Conservation (phyloP, 2,888 invertebrate species). For the Cylindroiulus punctatus region DNA sequence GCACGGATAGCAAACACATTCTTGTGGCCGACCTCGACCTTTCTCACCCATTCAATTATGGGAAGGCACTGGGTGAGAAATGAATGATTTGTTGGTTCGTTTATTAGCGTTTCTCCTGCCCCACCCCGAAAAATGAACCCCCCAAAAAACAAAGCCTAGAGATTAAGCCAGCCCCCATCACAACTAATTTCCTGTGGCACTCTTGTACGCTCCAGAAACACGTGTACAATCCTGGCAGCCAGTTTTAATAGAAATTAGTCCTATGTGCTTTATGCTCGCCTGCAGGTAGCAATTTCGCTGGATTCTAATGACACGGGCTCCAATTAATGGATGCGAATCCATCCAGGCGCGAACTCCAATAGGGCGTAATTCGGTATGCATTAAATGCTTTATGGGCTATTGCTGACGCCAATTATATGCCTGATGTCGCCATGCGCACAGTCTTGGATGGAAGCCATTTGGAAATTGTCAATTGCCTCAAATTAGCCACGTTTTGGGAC, state of each 20-base stretch:
- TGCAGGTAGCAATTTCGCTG: constrained; percentile 43
- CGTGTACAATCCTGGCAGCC: neutral
- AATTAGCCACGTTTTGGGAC: constrained; percentile 24
- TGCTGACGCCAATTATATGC: constrained; percentile 36
- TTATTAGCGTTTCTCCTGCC: no score
- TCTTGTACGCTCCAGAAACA: neutral
- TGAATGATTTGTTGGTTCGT: neutral
- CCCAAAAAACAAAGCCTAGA: no score
- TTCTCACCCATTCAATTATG: neutral
- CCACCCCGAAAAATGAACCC: no score
- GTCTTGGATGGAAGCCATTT: constrained; percentile 41
- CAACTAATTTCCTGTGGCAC: neutral
- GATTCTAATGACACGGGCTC: constrained; percentile 45
- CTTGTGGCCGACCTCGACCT: neutral
- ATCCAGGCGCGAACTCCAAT: constrained; percentile 43
- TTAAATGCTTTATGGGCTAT: constrained; percentile 44
- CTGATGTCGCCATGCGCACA: neutral
- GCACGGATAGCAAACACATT: neutral
- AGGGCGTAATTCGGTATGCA: constrained; percentile 43
- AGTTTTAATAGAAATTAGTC: constrained; percentile 47
- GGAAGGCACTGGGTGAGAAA: neutral
- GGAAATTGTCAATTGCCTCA: constrained; percentile 3
- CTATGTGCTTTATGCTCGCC: constrained; percentile 39
- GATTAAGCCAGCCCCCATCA: neutral
- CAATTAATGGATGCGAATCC: constrained; percentile 43